phyloP scores from a whole-genome alignment of 2,113 vertebrate species.

The Anhinga anhinga region DNA sequence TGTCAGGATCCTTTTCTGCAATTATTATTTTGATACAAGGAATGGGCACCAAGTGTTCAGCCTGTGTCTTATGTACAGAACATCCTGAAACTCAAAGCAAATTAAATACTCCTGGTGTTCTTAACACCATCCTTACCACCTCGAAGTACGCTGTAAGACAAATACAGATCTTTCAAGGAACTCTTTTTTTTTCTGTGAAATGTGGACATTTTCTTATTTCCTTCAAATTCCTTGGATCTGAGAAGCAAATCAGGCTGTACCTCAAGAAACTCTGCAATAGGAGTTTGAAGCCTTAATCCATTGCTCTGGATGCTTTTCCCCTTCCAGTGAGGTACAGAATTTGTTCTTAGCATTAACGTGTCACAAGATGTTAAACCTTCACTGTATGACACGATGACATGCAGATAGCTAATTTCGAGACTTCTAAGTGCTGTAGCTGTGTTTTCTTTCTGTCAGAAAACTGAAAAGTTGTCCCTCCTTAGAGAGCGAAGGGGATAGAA shows the following conservation, averaged over 20 bases:
- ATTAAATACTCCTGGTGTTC: not conserved
- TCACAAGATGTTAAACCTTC: not conserved
- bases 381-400: fast-evolving
- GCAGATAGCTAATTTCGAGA: not conserved
- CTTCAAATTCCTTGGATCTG: not conserved
- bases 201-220: not conserved
- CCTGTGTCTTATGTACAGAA: not conserved
- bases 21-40: not conserved
- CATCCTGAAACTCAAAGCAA: not conserved
- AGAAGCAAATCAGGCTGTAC: not conserved
- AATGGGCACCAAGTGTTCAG: not conserved
- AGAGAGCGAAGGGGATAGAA: not conserved
- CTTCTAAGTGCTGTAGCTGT: not conserved
- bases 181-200: not conserved
- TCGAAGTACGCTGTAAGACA: not conserved
- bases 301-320: not conserved
- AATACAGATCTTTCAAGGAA: not conserved
- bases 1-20: not conserved
- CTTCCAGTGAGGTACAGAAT: not conserved
- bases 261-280: not conserved
- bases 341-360: not conserved
- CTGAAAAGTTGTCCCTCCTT: not conserved
- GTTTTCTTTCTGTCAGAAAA: not conserved
- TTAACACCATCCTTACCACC: not conserved
- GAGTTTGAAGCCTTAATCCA: not conserved